A percentile compares a stretch with the other conserved stretches of the same genome.
phyloP scores from a whole-genome alignment of 2,888 invertebrate genomes.

The Phragmatobia fuliginosa region DNA sequence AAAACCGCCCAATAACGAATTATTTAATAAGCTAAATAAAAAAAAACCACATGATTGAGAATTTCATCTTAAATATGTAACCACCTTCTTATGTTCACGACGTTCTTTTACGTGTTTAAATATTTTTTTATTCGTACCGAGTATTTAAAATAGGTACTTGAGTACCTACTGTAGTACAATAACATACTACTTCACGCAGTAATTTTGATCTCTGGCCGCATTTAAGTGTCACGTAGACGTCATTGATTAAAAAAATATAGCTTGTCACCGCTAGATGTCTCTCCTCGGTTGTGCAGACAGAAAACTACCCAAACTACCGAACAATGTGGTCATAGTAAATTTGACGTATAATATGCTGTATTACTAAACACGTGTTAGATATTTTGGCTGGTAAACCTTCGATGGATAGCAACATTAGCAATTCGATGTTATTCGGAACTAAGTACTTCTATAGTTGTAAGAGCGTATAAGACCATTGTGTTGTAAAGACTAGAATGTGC shows the following conservation, averaged over 20 bases:
- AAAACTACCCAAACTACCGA: too few relatives aligned
- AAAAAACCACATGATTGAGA: too few relatives aligned
- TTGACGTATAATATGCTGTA: conserved; percentile 22
- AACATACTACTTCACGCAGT: not conserved
- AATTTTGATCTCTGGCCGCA: conserved; percentile 30
- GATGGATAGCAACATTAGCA: conserved; percentile 12
- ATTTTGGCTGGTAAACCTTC: conserved; percentile 6
- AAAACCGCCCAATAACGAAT: too few relatives aligned
- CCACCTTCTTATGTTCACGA: too few relatives aligned
- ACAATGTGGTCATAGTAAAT: not conserved
- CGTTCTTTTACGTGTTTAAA: too few relatives aligned
- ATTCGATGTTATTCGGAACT: not conserved
- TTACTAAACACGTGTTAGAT: not conserved
- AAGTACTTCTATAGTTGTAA: conserved; percentile 25
- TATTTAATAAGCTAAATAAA: too few relatives aligned
- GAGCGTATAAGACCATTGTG: conserved; percentile 41
- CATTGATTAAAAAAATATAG: conserved; percentile 34
- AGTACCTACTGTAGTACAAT: too few relatives aligned
- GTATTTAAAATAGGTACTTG: too few relatives aligned
- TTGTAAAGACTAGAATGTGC: conserved; percentile 29
- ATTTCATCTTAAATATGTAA: too few relatives aligned
- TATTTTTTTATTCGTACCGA: too few relatives aligned
- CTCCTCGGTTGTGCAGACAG: conserved; percentile 11
- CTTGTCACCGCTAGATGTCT: conserved; percentile 41
- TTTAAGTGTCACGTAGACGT: conserved; percentile 29